Evolutionary conservation across 2,888 invertebrate genomes (phyloP), one percentile per base, ranked within the genome.

Genomic region (Watsonalla cultraria): DNA sequence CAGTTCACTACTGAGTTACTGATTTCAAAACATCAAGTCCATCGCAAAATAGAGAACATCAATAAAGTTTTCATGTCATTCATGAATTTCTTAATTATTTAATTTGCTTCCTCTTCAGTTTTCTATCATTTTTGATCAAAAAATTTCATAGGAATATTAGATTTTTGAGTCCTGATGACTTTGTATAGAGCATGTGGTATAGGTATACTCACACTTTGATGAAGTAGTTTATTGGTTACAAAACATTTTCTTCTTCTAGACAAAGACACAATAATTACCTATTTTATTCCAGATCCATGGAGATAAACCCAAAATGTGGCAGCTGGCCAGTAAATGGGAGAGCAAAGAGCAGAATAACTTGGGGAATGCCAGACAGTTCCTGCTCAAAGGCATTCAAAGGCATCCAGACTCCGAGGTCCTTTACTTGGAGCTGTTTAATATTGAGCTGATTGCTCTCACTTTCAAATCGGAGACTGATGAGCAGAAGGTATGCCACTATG

Each of bases 241-340:
- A n/a, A n/a, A n/a, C n/a, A n/a, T n/a, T n/a, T n/a, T n/a, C n/a
- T n/a, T n/a, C n/a, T n/a, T n/a, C n/a, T n/a, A n/a, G n/a, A n/a
- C n/a, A n/a, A n/a, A n/a, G n/a, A n/a, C n/a, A n/a, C n/a, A n/a
- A n/a, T 52, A 39, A 45, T 53, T 53, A 37, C 37, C 7, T 49
- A 55, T 57, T 14, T 13, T 59, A 78, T 68, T 92, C 5, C 75
- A 95, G 93, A 90, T 94, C 7, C 95, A 96, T 76, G 93, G 94
- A 11, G 93, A 95, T 51, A 94, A 94, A 65, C 93, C 94, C 9
- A 92, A 94, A 64, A 89, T 95, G 58, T 98, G 97, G 96, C 92
- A 94, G 55, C 84, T 94, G 62, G 96, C 97, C 0, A 96, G 96
- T 8, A 93, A 93, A 65, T 96, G 94, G 94, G 96, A 96, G 78